phyloP scores from a whole-genome alignment of 2,888 invertebrate genomes.

The Calephelis perditalis region DNA sequence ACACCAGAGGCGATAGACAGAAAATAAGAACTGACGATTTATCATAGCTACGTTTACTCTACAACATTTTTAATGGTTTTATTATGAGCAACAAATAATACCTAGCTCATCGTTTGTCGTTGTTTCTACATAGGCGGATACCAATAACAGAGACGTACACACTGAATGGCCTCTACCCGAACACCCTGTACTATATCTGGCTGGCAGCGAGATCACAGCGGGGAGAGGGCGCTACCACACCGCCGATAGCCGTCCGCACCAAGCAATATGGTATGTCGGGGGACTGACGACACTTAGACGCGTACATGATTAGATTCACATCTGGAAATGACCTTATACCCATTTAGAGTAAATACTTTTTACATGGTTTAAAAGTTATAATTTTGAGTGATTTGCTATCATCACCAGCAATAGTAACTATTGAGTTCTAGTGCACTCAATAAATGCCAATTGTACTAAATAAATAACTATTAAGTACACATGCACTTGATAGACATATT shows the following conservation, averaged over 20 bases:
- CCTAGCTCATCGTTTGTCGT: background rate
- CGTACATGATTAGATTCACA: slow-evolving; percentile 1
- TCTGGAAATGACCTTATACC: slow-evolving; percentile 18
- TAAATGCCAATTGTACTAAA: background rate
- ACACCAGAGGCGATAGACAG: no score
- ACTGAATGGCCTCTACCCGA: slow-evolving; percentile 93
- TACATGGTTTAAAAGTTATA: no score
- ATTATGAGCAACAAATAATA: background rate
- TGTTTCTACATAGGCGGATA: slow-evolving; percentile 78
- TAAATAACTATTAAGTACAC: background rate
- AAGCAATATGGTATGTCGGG: slow-evolving; percentile 96
- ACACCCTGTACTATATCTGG: slow-evolving; percentile 98
- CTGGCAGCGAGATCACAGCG: slow-evolving; percentile 94
- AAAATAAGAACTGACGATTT: no score
- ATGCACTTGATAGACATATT: no score
- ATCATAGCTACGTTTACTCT: no score
- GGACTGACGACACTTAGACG: background rate
- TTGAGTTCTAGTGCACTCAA: background rate
- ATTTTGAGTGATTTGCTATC: no score
- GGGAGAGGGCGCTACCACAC: slow-evolving; percentile 97
- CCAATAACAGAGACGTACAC: slow-evolving; percentile 91
- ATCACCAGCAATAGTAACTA: no score
- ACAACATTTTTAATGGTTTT: no score
- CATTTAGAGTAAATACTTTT: no score
- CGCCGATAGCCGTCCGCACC: slow-evolving; percentile 95